Percentiles rank a stretch among this genome's conserved stretches.
These are phyloP conservation scores for Phortica magna DNA, from an alignment of 2,888 invertebrate genomes.

Conservation along the genomic window DNA sequence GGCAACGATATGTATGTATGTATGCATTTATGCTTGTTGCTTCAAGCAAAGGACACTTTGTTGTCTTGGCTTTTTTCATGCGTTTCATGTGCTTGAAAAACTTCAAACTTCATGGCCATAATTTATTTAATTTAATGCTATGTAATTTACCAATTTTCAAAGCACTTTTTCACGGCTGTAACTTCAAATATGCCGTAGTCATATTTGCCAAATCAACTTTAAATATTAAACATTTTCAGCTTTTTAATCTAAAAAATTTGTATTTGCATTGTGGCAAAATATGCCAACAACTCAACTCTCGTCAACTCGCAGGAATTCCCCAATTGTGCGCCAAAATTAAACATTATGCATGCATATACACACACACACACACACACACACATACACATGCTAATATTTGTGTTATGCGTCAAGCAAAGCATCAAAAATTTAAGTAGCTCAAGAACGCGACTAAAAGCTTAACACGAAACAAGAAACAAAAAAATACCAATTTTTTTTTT, in stretches of 20 bases:
- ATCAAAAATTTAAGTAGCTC: constrained; percentile 21
- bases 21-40: too few species aligned
- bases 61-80: too few species aligned
- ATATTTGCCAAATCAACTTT: background rate
- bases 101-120: too few species aligned
- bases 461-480: background rate
- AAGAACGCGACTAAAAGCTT: background rate
- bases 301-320: constrained; percentile 39
- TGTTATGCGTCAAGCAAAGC: background rate
- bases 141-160: background rate
- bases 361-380: too few species aligned
- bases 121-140: too few species aligned
- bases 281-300: background rate
- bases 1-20: too few species aligned
- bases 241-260: background rate
- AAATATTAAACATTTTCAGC: background rate
- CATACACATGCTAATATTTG: background rate
- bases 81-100: too few species aligned
- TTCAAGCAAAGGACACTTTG: too few species aligned
- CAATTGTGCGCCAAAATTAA: constrained; percentile 59
- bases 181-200: background rate
- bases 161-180: background rate
- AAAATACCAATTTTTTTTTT: background rate
- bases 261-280: background rate
- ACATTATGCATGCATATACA: constrained; percentile 37